Conservation (phyloP, 2,888 invertebrate species). For the Pristionchus entomophagus region DNA sequence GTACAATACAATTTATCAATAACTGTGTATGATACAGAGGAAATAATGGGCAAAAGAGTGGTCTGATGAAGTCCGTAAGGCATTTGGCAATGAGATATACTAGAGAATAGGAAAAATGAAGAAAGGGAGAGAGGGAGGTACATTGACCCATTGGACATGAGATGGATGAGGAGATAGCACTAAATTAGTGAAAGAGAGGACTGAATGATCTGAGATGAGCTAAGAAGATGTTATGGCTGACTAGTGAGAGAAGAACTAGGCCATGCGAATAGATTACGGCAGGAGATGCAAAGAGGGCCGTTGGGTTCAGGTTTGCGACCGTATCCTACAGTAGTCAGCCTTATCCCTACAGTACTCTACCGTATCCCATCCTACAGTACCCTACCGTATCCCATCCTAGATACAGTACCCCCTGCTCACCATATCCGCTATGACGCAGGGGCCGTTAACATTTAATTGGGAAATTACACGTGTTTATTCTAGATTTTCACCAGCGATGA, state of each 20-base stretch:
- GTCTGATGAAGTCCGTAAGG: conserved; percentile 8
- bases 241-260: background rate
- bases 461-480: too few relatives aligned
- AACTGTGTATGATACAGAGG: conserved; percentile 20
- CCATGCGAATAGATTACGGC: background rate
- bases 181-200: background rate
- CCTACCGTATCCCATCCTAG: too few relatives aligned
- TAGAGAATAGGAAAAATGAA: background rate
- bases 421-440: too few relatives aligned
- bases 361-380: too few relatives aligned
- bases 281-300: too few relatives aligned
- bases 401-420: too few relatives aligned
- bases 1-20: conserved; percentile 33
- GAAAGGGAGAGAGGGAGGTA: background rate
- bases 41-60: conserved; percentile 3
- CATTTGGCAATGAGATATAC: background rate
- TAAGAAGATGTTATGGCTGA: background rate
- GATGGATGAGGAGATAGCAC: conserved; percentile 25
- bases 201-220: conserved; percentile 13
- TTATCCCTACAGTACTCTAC: too few relatives aligned
- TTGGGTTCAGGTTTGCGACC: too few relatives aligned
- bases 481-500: too few relatives aligned
- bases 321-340: too few relatives aligned
- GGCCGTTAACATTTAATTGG: too few relatives aligned
- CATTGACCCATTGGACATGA: conserved; percentile 18